A percentile compares a stretch with the other conserved stretches of the same genome.
These are phyloP conservation scores for Ectropis grisescens DNA, from an alignment of 1,140 invertebrate genomes.

Conservation along the genomic window DNA sequence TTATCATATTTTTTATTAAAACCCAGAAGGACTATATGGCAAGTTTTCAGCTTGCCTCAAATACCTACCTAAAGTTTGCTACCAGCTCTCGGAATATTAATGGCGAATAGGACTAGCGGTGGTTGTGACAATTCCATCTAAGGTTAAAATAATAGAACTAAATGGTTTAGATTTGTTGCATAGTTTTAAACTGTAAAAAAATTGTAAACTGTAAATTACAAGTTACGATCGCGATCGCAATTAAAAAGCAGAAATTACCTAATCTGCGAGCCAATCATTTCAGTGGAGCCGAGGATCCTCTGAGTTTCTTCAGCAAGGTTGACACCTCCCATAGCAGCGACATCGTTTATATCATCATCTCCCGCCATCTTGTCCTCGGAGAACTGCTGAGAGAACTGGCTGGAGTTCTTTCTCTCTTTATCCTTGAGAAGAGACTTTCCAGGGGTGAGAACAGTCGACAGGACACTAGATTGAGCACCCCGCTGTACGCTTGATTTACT, in stretches of 20 bases:
- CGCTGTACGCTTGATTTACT: slow-evolving; percentile 34
- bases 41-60: no score
- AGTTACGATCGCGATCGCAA: neutral
- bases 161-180: no score
- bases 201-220: neutral
- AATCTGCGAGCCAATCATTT: slow-evolving; percentile 96
- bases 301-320: slow-evolving; percentile 97
- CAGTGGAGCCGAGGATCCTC: slow-evolving; percentile 93
- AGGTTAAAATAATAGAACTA: no score
- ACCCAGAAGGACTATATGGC: no score
- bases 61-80: no score
- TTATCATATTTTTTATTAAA: no score
- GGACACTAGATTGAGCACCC: slow-evolving; percentile 15
- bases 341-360: slow-evolving; percentile 88
- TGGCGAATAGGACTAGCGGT: no score
- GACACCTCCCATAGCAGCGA: slow-evolving; percentile 99
- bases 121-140: no score
- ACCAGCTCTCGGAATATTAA: no score
- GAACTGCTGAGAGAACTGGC: slow-evolving; percentile 34
- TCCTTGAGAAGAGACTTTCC: slow-evolving; percentile 48
- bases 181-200: neutral
- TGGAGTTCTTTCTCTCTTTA: slow-evolving; percentile 42
- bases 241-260: slow-evolving; percentile 21
- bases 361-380: slow-evolving; percentile 58
- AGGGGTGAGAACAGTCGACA: slow-evolving; percentile 40